These are phyloP conservation scores for Pammene fasciana DNA, from an alignment of 2,888 invertebrate genomes.

Conservation along the genomic window DNA sequence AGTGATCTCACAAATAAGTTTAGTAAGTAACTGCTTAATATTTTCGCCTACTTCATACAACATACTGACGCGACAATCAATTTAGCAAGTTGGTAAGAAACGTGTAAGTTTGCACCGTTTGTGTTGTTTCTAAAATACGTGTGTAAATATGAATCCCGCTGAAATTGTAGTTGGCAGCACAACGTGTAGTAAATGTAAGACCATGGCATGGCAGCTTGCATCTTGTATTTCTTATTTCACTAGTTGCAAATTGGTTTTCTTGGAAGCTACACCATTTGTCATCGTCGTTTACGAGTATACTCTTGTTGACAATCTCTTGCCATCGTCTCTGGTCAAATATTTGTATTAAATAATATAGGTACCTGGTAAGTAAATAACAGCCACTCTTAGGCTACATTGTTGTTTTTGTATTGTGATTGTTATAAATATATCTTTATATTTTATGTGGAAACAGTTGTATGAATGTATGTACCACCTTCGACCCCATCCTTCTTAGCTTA, in stretches of 20 bases:
- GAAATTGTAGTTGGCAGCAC: neutral
- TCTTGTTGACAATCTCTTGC: constrained; percentile 34
- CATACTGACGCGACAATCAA: too few relatives aligned
- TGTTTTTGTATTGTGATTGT: constrained; percentile 41
- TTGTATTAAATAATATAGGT: constrained; percentile 20
- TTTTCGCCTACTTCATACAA: neutral
- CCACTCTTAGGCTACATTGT: constrained; percentile 33
- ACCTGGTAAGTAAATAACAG: constrained; percentile 4
- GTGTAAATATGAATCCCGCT: neutral
- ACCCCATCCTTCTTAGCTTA: neutral
- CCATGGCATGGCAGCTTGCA: neutral
- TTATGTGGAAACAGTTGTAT: constrained; percentile 47
- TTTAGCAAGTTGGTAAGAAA: too few relatives aligned
- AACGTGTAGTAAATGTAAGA: neutral
- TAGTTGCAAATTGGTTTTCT: neutral
- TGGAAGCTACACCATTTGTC: constrained; percentile 12
- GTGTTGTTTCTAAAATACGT: too few relatives aligned
- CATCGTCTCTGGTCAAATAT: constrained; percentile 23
- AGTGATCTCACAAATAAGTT: neutral
- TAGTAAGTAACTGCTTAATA: neutral
- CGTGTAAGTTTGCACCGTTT: too few relatives aligned
- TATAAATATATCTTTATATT: constrained; percentile 51
- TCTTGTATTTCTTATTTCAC: neutral
- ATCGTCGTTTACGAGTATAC: constrained; percentile 23
- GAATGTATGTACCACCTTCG: constrained; percentile 28